Evolutionary conservation across 2,113 vertebrate genomes (phyloP).

Genomic region (Coturnix japonica): DNA sequence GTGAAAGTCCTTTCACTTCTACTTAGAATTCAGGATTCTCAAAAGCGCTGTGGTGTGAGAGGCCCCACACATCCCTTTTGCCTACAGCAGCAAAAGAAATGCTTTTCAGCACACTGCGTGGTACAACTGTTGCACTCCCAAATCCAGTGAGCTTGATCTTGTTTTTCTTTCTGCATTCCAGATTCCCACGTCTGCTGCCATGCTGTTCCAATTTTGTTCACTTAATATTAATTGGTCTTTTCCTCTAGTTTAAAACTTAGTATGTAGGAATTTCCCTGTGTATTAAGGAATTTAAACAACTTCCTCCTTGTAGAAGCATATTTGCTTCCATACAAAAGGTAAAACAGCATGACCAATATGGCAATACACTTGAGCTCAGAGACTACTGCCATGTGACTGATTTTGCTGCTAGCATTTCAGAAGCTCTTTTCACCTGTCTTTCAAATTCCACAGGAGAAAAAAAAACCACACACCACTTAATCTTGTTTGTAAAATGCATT

Average conservation of each 20-base stretch:
- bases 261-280: neutral
- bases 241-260: neutral
- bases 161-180: neutral
- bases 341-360: neutral
- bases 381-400: neutral
- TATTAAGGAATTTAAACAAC: too few species aligned
- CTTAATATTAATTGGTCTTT: neutral
- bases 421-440: neutral
- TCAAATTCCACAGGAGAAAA: neutral
- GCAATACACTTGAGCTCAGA: neutral
- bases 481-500: neutral
- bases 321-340: neutral
- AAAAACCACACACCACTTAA: neutral
- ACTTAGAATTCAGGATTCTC: constrained; percentile 61
- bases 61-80: neutral
- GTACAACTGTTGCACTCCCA: neutral
- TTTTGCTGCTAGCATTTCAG: neutral
- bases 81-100: neutral
- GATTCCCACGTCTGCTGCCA: neutral
- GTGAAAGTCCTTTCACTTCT: constrained; percentile 71
- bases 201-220: neutral
- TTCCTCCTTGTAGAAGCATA: neutral
- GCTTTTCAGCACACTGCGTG: neutral
- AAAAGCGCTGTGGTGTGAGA: neutral
- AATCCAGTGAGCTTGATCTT: neutral